phyloP scores from a whole-genome alignment of 2,113 vertebrate species.

The Xiphias gladius region DNA sequence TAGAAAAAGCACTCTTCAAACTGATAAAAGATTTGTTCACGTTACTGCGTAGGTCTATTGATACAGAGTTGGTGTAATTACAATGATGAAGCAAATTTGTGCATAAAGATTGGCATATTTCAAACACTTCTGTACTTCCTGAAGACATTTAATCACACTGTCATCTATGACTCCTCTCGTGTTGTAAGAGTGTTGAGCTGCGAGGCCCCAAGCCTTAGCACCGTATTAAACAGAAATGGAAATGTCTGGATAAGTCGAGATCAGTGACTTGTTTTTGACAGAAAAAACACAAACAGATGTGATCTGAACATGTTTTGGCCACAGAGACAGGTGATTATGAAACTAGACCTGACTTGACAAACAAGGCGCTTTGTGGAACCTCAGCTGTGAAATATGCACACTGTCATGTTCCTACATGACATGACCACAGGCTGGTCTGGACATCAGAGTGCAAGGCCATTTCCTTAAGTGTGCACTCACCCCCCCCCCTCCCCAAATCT shows the following conservation, averaged over 20 bases:
- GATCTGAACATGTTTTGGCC: neutral
- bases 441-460: constrained; percentile 70
- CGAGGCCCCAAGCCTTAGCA: neutral
- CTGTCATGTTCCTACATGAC: constrained; percentile 44
- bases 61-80: neutral
- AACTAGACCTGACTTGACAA: constrained; percentile 47
- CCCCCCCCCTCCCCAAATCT: constrained; percentile 24
- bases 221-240: neutral
- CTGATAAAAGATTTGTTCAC: neutral
- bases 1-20: neutral
- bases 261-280: constrained; percentile 2
- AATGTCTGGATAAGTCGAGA: neutral
- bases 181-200: neutral
- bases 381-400: constrained; percentile 53
- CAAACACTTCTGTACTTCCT: neutral
- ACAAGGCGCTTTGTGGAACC: constrained; percentile 69
- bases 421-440: constrained; percentile 59
- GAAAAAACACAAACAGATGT: constrained; percentile 19
- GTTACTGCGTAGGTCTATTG: neutral
- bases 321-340: constrained; percentile 55
- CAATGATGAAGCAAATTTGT: neutral
- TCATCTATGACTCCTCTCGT: neutral
- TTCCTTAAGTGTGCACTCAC: constrained; percentile 71
- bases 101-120: constrained; percentile 15
- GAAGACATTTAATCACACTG: neutral